These are phyloP conservation scores for Sweltsa coloradensis DNA, from an alignment of 1,140 invertebrate genomes.

Conservation along the genomic window DNA sequence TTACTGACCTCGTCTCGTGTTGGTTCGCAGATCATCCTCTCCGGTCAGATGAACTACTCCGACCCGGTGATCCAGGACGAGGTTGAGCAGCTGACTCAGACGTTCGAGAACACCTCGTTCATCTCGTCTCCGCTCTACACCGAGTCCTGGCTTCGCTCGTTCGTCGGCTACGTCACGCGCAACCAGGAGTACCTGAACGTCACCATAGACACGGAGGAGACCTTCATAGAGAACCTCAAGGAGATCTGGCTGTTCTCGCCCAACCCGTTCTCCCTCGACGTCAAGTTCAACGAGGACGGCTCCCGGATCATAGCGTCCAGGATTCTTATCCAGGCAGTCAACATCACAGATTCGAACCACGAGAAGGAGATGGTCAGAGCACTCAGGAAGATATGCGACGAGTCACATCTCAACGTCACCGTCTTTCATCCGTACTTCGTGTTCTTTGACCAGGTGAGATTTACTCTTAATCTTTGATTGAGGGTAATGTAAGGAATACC, in stretches of 20 bases:
- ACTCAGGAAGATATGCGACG: constrained; percentile 60
- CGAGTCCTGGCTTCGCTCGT: constrained; percentile 83
- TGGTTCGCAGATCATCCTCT: constrained; percentile 64
- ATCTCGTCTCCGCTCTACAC: constrained; percentile 69
- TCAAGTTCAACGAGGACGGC: constrained; percentile 65
- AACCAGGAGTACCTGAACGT: constrained; percentile 63
- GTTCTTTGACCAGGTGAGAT: constrained; percentile 78
- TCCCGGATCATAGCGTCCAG: constrained; percentile 68
- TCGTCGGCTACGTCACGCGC: constrained; percentile 60
- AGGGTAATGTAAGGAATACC: no score
- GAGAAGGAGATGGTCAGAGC: constrained; percentile 84
- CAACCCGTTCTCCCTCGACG: constrained; percentile 67
- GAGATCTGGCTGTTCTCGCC: constrained; percentile 62
- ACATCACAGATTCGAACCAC: constrained; percentile 78
- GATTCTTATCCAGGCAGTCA: constrained; percentile 79
- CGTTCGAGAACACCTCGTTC: constrained; percentile 69
- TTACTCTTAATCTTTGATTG: no score
- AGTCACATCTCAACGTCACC: constrained; percentile 69
- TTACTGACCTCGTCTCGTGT: constrained; percentile 12
- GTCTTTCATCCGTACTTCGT: constrained; percentile 93
- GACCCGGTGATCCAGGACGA: constrained; percentile 61
- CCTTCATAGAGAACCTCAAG: constrained; percentile 63
- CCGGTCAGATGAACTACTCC: constrained; percentile 75
- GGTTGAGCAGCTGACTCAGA: constrained; percentile 65
- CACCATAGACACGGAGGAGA: constrained; percentile 54